A percentile compares a stretch with the other conserved stretches of the same genome.
These are phyloP conservation scores for Cisticola juncidis DNA, from an alignment of 2,113 vertebrate genomes.

Conservation along the genomic window DNA sequence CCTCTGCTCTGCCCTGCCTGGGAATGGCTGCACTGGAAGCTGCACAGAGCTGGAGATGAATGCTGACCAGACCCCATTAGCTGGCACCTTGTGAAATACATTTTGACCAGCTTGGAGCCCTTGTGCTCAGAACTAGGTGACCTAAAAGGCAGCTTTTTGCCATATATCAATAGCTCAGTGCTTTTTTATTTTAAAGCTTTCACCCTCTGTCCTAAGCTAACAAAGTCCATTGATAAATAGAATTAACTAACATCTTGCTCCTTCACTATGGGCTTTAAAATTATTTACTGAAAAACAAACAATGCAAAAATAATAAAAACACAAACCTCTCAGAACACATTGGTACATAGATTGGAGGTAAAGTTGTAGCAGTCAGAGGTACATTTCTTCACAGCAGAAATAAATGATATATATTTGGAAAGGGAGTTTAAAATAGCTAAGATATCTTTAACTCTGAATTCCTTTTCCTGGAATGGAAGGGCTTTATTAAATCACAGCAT, in stretches of 20 bases:
- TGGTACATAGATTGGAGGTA: not conserved
- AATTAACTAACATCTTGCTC: not conserved
- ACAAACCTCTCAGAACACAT: not conserved
- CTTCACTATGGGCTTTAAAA: not conserved
- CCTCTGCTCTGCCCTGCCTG: not conserved
- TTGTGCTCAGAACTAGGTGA: conserved; percentile 7
- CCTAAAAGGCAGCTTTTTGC: not conserved
- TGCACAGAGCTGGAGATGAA: not conserved
- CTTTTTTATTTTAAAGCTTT: not conserved
- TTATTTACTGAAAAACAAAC: not conserved
- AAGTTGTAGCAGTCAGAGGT: not conserved
- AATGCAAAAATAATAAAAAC: not conserved
- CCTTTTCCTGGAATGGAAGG: conserved; percentile 1
- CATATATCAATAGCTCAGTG: not conserved
- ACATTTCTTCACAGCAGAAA: not conserved
- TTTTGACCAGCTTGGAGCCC: not conserved
- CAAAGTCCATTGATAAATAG: not conserved
- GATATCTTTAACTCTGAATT: not conserved
- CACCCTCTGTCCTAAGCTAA: not conserved
- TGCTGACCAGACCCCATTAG: not conserved
- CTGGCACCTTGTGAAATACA: not conserved
- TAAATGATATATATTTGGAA: not conserved
- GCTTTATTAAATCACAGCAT: not conserved
- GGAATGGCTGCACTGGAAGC: not conserved
- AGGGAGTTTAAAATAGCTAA: not conserved